Conservation (phyloP, 2,797 vertebrate genomes). For the Ctenopoma multispine region DNA sequence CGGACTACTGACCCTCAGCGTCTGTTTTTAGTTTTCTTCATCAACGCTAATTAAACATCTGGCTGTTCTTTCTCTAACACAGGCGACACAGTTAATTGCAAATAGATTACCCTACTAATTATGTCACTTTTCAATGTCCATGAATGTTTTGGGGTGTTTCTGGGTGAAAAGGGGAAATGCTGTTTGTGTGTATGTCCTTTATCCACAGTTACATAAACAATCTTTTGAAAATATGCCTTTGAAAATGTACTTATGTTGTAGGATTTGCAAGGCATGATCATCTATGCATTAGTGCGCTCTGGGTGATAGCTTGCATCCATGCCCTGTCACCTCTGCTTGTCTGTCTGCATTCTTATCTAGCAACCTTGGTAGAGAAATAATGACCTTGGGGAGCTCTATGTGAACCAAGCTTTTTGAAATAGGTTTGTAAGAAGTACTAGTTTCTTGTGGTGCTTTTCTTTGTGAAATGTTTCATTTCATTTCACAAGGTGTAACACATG, state of each 20-base stretch:
- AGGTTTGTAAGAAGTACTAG: constrained; percentile 29
- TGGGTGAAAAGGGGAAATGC: constrained; percentile 12
- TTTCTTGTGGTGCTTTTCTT: constrained; percentile 27
- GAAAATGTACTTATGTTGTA: constrained; percentile 14
- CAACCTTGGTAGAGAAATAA: constrained; percentile 24
- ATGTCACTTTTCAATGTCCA: constrained; percentile 65
- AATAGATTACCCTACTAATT: constrained; percentile 75
- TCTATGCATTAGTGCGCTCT: constrained; percentile 25
- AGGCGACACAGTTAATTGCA: constrained; percentile 69
- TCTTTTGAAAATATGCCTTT: constrained; percentile 20
- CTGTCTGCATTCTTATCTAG: constrained; percentile 32
- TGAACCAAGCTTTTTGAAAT: constrained; percentile 21
- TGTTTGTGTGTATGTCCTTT: background rate
- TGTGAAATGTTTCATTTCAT: constrained; percentile 40
- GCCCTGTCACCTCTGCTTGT: constrained; percentile 10
- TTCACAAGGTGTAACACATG: constrained; percentile 2
- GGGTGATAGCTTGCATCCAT: constrained; percentile 13
- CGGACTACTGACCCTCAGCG: constrained; percentile 69
- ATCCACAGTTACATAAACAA: constrained; percentile 16
- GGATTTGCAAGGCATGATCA: constrained; percentile 14
- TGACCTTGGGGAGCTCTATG: constrained; percentile 23
- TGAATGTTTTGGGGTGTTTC: constrained; percentile 51
- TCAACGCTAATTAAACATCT: constrained; percentile 80
- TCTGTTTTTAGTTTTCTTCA: constrained; percentile 73
- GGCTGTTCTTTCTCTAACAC: constrained; percentile 64